Conservation (phyloP, 1,140 invertebrate genomes). For the Caenorhabditis brenneri region DNA sequence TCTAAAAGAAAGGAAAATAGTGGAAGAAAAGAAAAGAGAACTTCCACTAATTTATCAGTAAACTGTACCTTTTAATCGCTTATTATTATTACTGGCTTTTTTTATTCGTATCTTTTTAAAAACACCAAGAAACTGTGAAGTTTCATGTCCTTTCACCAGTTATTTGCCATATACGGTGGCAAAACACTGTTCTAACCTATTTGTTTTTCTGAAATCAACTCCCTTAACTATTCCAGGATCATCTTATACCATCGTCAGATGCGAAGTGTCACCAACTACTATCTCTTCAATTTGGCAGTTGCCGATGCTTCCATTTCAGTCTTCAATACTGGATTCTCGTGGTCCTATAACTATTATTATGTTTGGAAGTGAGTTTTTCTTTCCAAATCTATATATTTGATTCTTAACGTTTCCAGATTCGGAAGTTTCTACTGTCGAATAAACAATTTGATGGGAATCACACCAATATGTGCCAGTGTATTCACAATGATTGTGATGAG, state of each 20-base stretch:
- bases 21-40: too few relatives aligned
- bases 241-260: constrained; percentile 67
- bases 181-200: too few relatives aligned
- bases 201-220: too few relatives aligned
- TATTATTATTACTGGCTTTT: too few relatives aligned
- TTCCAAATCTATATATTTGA: too few relatives aligned
- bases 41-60: too few relatives aligned
- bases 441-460: constrained; percentile 70
- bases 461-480: constrained; percentile 70
- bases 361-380: constrained; percentile 61
- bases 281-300: constrained; percentile 61
- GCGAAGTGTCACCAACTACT: constrained; percentile 69
- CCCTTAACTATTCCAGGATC: constrained; percentile 65
- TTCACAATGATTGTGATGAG: constrained; percentile 71
- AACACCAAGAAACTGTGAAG: too few relatives aligned
- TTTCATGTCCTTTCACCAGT: too few relatives aligned
- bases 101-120: too few relatives aligned
- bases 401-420: constrained; percentile 49
- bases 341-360: constrained; percentile 69
- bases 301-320: constrained; percentile 66
- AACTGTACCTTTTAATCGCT: too few relatives aligned
- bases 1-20: too few relatives aligned
- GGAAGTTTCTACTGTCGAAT: constrained; percentile 63
- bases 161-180: too few relatives aligned
- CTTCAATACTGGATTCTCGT: constrained; percentile 66